Conservation (phyloP, 2,888 invertebrate genomes). For the Scaptomyza parva region DNA sequence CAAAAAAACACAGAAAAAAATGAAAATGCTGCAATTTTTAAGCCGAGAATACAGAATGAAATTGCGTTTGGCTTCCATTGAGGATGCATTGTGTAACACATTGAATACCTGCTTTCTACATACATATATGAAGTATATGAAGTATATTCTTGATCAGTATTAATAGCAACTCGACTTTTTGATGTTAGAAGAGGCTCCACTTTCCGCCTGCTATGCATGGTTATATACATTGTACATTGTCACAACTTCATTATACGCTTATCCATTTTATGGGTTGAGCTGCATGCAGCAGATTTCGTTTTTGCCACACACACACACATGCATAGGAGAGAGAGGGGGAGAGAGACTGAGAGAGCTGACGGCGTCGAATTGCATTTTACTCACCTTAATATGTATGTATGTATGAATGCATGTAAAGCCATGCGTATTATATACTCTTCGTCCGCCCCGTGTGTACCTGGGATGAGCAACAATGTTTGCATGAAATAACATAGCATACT, state of each 20-base stretch:
- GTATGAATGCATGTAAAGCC: conserved; percentile 6
- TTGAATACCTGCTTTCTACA: background rate
- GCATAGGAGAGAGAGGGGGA: background rate
- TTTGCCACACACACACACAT: background rate
- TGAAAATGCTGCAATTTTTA: background rate
- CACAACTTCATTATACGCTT: conserved; percentile 3
- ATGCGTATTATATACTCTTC: background rate
- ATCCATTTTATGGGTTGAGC: conserved; percentile 1
- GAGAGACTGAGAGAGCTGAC: too few relatives aligned
- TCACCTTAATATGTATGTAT: background rate
- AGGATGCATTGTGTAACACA: background rate
- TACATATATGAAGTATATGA: background rate
- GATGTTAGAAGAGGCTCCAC: background rate
- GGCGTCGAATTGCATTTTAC: conserved; percentile 2
- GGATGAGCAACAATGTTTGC: conserved; percentile 59
- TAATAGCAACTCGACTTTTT: background rate
- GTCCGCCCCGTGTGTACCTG: conserved; percentile 6
- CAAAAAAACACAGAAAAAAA: background rate
- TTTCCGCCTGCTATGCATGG: background rate
- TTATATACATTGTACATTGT: background rate
- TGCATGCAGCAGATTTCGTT: background rate
- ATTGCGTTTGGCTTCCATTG: background rate
- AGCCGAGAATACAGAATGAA: background rate
- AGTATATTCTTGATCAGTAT: background rate
- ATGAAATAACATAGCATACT: conserved; percentile 40